Conservation (phyloP, 2,113 vertebrate species). For the Taxidea taxus region DNA sequence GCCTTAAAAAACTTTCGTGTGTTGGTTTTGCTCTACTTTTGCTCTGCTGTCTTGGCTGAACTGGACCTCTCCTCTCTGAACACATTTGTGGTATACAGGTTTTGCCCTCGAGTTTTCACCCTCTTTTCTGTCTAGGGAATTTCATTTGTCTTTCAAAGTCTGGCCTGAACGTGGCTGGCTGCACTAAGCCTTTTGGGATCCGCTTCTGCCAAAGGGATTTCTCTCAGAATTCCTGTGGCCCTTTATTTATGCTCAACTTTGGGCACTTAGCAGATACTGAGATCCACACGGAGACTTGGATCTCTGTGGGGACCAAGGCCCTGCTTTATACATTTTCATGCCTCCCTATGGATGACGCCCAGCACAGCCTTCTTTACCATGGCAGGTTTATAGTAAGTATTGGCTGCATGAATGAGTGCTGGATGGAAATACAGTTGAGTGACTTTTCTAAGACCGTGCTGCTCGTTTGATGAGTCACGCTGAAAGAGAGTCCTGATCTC, state of each 20-base stretch:
- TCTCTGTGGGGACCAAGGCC: background rate
- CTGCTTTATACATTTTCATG: background rate
- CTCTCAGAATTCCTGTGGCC: background rate
- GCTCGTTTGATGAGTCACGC: background rate
- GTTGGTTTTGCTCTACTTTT: background rate
- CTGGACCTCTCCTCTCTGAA: background rate
- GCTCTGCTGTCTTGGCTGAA: background rate
- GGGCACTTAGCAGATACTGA: background rate
- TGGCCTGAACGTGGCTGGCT: background rate
- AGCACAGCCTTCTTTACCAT: background rate
- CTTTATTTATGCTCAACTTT: conserved; percentile 6
- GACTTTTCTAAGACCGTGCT: background rate
- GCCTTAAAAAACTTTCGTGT: background rate
- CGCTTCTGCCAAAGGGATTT: background rate
- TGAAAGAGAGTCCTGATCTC: background rate
- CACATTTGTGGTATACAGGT: background rate
- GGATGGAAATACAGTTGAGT: background rate
- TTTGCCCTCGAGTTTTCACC: background rate
- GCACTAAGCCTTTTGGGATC: background rate
- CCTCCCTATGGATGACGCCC: background rate
- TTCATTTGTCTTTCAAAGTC: background rate
- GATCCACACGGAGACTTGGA: background rate
- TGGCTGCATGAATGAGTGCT: background rate
- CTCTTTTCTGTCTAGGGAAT: background rate
- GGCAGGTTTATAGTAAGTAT: background rate